phyloP scores from a whole-genome alignment of 2,888 invertebrate genomes.

The Trissoscelio sp. region DNA sequence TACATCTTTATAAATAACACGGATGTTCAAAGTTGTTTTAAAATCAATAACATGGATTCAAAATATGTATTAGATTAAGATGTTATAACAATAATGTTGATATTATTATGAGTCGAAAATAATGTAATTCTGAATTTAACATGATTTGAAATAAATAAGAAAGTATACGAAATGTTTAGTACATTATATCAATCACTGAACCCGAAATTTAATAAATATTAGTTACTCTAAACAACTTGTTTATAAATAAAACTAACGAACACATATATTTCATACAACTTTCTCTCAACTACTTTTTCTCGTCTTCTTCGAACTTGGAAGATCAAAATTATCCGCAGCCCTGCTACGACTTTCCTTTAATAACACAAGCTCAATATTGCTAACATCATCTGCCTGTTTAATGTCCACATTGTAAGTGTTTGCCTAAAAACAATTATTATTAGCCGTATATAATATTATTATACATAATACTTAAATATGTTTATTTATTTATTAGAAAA shows the following conservation, averaged over 20 bases:
- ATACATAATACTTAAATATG: no score
- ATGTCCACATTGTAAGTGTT: constrained; percentile 47
- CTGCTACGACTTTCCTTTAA: constrained; percentile 22
- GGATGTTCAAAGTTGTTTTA: neutral
- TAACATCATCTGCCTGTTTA: constrained; percentile 3
- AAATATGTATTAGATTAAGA: no score
- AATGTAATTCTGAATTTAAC: no score
- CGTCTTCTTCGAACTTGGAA: constrained; percentile 14
- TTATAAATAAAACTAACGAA: neutral
- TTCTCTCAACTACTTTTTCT: constrained; percentile 11
- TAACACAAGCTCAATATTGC: constrained; percentile 28
- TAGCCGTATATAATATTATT: no score
- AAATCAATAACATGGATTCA: neutral
- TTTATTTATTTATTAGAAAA: no score
- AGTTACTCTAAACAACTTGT: no score
- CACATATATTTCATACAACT: neutral
- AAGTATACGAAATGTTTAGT: no score
- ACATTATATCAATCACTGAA: no score
- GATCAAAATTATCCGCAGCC: constrained; percentile 24
- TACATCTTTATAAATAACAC: constrained; percentile 15
- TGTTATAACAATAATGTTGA: no score
- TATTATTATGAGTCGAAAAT: no score
- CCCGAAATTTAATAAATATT: neutral
- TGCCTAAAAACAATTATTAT: constrained; percentile 46
- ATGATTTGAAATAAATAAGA: no score